Conservation (phyloP, 92 coral and sea anemone species). For the Epizoanthus rinbou region DNA sequence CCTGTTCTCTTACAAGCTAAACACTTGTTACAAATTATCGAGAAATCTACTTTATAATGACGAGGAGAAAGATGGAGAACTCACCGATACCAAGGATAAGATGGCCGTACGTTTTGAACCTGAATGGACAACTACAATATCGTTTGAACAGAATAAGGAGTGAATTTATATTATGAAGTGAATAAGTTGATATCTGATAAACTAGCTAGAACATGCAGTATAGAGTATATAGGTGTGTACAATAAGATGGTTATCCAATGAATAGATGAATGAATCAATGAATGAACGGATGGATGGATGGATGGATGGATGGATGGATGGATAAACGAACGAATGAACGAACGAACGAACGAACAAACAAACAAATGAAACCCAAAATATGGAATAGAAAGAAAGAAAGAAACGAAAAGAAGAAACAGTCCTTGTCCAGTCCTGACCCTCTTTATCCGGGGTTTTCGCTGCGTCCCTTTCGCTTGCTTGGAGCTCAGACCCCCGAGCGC, state of each 20-base stretch:
- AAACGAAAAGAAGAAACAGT: not conserved
- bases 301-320: not conserved
- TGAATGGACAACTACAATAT: conserved; percentile 40
- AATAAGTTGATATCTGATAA: not conserved
- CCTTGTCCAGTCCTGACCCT: no score
- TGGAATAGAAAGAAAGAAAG: no score
- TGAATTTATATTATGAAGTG: not conserved
- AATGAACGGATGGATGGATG: no score
- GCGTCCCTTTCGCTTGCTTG: no score
- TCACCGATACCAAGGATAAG: not conserved
- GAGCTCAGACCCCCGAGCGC: no score
- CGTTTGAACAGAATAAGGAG: conserved; percentile 20
- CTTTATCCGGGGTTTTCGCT: no score
- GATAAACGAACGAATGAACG: not conserved
- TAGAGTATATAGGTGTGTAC: not conserved
- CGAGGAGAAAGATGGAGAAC: not conserved
- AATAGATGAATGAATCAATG: not conserved
- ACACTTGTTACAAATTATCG: conserved; percentile 26
- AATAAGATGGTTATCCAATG: no score
- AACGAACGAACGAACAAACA: not conserved
- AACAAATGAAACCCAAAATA: no score
- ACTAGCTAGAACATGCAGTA: not conserved
- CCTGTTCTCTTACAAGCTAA: conserved; percentile 19
- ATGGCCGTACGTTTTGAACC: not conserved
- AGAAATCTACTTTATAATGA: not conserved